phyloP scores from a whole-genome alignment of 1,140 invertebrate species.

The Idris sp. region DNA sequence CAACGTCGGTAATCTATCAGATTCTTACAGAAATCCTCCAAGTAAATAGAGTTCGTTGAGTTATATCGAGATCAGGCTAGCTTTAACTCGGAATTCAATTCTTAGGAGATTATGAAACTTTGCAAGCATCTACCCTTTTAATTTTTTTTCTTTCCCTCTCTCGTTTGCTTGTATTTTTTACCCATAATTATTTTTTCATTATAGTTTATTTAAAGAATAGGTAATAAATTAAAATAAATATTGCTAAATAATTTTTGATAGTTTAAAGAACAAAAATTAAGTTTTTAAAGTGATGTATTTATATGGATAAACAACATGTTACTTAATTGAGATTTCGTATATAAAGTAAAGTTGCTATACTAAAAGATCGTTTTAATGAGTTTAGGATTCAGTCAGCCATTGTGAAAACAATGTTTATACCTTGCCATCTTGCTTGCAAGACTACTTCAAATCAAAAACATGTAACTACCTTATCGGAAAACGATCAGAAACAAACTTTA shows the following conservation, averaged over 20 bases:
- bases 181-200: too few species aligned
- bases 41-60: slow-evolving; percentile 46
- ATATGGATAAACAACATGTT: too few species aligned
- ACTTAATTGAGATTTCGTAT: too few species aligned
- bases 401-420: slow-evolving; percentile 41
- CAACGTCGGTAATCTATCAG: slow-evolving; percentile 31
- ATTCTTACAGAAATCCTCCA: slow-evolving; percentile 49
- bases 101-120: slow-evolving; percentile 11
- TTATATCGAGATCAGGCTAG: slow-evolving; percentile 39
- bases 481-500: slow-evolving; percentile 8
- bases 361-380: slow-evolving; percentile 50
- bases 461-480: slow-evolving; percentile 22
- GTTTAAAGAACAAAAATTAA: too few species aligned
- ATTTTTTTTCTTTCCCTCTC: too few species aligned
- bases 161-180: too few species aligned
- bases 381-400: slow-evolving; percentile 52
- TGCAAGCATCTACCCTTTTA: too few species aligned
- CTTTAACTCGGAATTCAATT: slow-evolving; percentile 16
- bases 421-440: neutral
- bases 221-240: too few species aligned
- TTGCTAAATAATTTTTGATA: too few species aligned
- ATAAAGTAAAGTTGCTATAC: too few species aligned
- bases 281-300: too few species aligned
- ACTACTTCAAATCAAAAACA: slow-evolving; percentile 32
- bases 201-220: too few species aligned